A percentile compares a stretch with the other conserved stretches of the same genome.
phyloP scores from a whole-genome alignment of 2,113 vertebrate species.

The Stegastes partitus region DNA sequence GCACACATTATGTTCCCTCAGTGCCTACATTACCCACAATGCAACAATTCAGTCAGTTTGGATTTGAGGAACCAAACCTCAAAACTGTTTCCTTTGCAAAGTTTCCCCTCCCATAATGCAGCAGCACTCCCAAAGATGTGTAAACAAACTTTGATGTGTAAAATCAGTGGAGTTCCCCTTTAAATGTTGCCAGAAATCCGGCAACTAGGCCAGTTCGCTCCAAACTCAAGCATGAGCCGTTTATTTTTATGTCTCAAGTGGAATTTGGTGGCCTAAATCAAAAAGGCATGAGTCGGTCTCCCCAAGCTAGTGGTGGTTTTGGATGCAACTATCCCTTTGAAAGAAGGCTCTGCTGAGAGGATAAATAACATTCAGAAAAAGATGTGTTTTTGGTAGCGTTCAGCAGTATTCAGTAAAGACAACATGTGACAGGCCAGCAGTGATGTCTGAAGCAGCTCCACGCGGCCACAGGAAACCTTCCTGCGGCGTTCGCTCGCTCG shows the following conservation, averaged over 20 bases:
- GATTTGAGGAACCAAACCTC: neutral
- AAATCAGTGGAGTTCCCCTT: constrained; percentile 41
- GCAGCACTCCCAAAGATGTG: neutral
- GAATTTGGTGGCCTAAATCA: constrained; percentile 38
- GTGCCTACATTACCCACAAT: constrained; percentile 8
- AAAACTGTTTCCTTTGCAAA: too few relatives aligned
- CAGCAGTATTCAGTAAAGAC: constrained; percentile 46
- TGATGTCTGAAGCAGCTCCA: constrained; percentile 11
- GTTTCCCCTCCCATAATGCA: neutral
- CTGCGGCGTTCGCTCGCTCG: neutral
- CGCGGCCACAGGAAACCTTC: constrained; percentile 8
- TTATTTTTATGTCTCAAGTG: constrained; percentile 12
- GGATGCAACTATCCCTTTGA: constrained; percentile 10
- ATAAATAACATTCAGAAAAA: constrained; percentile 66
- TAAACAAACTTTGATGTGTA: constrained; percentile 1
- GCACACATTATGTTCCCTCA: neutral
- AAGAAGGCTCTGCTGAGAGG: constrained; percentile 58
- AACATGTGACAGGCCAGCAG: constrained; percentile 60
- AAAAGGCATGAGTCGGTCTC: constrained; percentile 48
- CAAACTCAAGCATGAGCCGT: constrained; percentile 1
- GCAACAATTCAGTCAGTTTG: neutral
- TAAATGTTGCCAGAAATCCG: neutral
- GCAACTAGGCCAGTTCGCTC: constrained; percentile 7
- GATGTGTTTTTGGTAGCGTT: constrained; percentile 69
- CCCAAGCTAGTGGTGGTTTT: constrained; percentile 17